Evolutionary conservation across 2,113 vertebrate species (phyloP), one percentile per base, ranked within the genome.

Genomic region (Siphamia tubifer): DNA sequence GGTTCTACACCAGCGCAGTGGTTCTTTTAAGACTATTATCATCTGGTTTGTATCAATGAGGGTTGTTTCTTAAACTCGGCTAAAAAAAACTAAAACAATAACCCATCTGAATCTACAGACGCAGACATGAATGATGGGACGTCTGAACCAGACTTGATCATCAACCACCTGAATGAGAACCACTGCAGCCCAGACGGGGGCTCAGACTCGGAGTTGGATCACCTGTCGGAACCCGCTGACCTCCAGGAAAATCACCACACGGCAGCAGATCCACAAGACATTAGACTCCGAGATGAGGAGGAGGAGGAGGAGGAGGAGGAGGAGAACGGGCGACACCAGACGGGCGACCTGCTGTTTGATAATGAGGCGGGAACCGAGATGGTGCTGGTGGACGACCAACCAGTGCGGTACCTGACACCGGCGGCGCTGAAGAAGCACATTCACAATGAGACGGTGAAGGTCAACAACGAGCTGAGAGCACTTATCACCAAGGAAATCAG

Each of bases 401-500:
- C 74, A n/a, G 60, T 83, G 5, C 83, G 91, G 38, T 76, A 89
- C 54, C 92, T 95, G 83, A 91, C 94, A 2, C 92, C 94, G 0
- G 79, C 57, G 8, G 92, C 93, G 39, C 94, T 94, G 66, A 97
- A 94, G 89, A 95, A 93, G 57, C 0, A 92, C 62, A 85, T 90
- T 39, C 91, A 92, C 38, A 92, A 83, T 10, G 94, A 96, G 82
- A 94, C 93, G 44, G 86, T 92, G 1, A 94, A 95, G 79, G 92
- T 96, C 77, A 99, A 99, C 85, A 92, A 89, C 30, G 95, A 98
- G 62, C 90, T 98, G 44, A 88, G 92, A 89, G 89, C 91, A 68
- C 94, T 96, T 86, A 98, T 99, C 79, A 94, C 93, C 90, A 97
- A 93, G 87, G 97, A 99, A 84, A 99, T 99, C 56, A 88, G 97